Evolutionary conservation across 2,888 invertebrate genomes (phyloP), one percentile per base, ranked within the genome.

Genomic region (Tromatobia lineatoria): DNA sequence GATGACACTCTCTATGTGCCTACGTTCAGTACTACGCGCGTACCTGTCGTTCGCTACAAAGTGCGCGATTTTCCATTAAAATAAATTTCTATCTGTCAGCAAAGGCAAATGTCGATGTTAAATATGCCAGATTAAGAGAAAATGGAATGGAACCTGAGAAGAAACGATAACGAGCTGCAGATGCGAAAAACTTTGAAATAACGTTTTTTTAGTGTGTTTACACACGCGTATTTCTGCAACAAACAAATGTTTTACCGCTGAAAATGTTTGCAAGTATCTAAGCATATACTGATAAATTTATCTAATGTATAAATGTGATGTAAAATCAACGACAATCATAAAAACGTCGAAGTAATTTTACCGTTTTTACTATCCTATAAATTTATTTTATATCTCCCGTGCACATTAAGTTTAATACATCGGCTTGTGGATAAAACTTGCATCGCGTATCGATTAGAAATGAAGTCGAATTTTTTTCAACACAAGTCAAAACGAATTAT

Each of bases 81-180:
- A 18, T 76, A 45, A 81, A 86, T 83, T 83, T 83, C 81, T 18
- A 59, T 83, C 81, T 75, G 85, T 83, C 85, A 76, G 47, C 79
- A 52, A 47, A 54, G 77, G n/a, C 8, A 70, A 70, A 79, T 42
- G 50, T 70, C 69, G 73, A 66, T 54, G 52, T 75, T 61, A 66
- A 75, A 69, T 69, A 69, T 76, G 77, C 82, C 57, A 74, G 82
- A 86, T 84, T 82, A 80, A 79, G 74, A 69, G 77, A 70, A 77
- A 83, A 79, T 74, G 71, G 34, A 81, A n/a, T 18, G 29, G 18
- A 1, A 59, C 18, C 3, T 7, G 8, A 54, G 23, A 54, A 18
- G 3, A 50, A 50, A 85, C 78, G 76, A 83, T 86, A 86, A 86
- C 83, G 83, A 86, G 83, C 78, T 78, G 79, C 83, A 83, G 82